phyloP scores from a whole-genome alignment of 2,113 vertebrate genomes.

The Chionomys nivalis region DNA sequence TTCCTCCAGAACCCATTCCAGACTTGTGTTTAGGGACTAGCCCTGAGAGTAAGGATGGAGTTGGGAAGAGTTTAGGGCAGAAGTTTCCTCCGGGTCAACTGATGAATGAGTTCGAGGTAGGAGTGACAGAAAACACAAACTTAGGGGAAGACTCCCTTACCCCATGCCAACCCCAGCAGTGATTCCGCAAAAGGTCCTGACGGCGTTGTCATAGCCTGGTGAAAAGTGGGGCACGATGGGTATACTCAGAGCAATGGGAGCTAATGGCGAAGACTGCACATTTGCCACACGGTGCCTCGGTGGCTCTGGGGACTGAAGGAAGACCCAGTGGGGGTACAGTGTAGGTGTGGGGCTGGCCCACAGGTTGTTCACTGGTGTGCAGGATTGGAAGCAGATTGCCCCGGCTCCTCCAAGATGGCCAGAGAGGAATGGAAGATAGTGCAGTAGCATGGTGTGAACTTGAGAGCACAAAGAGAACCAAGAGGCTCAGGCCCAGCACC shows the following conservation, averaged over 20 bases:
- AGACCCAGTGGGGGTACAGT: not conserved
- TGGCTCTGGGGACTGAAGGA: not conserved
- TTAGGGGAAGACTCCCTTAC: not conserved
- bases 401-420: not conserved
- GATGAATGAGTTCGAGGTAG: not conserved
- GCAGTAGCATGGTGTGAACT: not conserved
- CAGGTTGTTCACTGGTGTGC: not conserved
- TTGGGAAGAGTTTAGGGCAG: not conserved
- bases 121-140: not conserved
- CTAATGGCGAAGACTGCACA: not conserved
- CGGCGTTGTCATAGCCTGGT: not conserved
- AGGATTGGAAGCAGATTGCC: not conserved
- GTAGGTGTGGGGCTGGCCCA: not conserved
- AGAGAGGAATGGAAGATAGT: not conserved
- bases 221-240: not conserved
- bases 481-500: not conserved
- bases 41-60: conserved; percentile 1
- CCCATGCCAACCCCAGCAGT: not conserved
- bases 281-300: not conserved
- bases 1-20: not conserved
- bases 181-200: not conserved
- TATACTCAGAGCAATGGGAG: not conserved
- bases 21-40: not conserved
- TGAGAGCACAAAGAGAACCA: not conserved
- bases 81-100: not conserved